phyloP scores from a whole-genome alignment of 2,113 vertebrate genomes.

The Phylloscopus whistleri region DNA sequence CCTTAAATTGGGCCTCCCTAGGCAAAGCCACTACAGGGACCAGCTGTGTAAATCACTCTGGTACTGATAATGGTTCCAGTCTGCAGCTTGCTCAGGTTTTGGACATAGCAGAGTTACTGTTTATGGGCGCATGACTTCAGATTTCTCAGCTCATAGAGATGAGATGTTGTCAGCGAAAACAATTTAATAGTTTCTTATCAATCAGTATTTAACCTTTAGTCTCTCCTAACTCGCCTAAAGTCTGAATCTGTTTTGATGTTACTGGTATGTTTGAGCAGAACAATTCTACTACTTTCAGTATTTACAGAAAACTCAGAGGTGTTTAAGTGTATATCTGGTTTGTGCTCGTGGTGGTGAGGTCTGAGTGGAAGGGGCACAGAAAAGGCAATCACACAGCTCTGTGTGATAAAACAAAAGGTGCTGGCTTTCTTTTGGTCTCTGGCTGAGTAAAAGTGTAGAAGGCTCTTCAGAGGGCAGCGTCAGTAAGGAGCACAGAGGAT shows the following conservation, averaged over 20 bases:
- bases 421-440: neutral
- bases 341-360: neutral
- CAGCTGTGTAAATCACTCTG: neutral
- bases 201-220: neutral
- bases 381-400: neutral
- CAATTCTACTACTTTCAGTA: neutral
- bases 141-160: neutral
- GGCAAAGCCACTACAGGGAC: neutral
- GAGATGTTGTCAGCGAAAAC: neutral
- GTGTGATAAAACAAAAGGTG: neutral
- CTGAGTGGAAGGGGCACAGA: neutral
- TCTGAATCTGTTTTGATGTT: neutral
- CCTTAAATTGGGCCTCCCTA: neutral
- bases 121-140: neutral
- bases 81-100: neutral
- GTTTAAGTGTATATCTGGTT: fast-evolving
- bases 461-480: neutral
- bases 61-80: fast-evolving
- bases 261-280: neutral
- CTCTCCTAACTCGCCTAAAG: neutral
- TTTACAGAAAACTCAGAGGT: neutral
- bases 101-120: neutral
- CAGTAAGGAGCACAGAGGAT: neutral
- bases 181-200: neutral
- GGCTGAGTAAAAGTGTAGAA: neutral